Conservation (phyloP, 2,888 invertebrate species). For the Zygogramma bicolorata region DNA sequence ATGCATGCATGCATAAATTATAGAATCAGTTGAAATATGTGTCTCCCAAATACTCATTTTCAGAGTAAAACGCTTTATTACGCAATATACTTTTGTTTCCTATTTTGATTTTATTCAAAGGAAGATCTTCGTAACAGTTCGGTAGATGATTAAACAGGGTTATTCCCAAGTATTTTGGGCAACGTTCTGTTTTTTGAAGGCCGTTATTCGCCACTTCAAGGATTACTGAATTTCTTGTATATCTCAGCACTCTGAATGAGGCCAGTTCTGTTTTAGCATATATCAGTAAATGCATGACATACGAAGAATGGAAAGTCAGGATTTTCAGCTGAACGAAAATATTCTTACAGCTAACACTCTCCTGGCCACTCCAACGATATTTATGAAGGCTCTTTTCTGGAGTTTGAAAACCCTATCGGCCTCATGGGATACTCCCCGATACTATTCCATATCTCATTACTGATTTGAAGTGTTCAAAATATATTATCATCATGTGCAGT, state of each 20-base stretch:
- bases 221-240: background rate
- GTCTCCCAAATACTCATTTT: no score
- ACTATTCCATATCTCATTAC: no score
- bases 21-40: no score
- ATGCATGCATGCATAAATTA: background rate
- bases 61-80: background rate
- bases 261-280: background rate
- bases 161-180: no score
- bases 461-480: no score
- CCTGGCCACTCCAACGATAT: background rate
- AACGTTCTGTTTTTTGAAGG: background rate
- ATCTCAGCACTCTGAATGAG: background rate
- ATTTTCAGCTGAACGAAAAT: background rate
- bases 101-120: no score
- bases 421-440: no score
- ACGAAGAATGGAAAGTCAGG: background rate
- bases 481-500: no score
- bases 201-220: background rate
- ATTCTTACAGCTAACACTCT: background rate
- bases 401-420: no score
- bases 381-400: no score
- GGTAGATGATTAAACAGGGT: no score
- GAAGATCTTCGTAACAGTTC: no score
- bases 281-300: background rate
- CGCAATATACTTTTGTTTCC: background rate